Evolutionary conservation across 2,797 vertebrate genomes (phyloP).

Genomic region (Tapera naevia): DNA sequence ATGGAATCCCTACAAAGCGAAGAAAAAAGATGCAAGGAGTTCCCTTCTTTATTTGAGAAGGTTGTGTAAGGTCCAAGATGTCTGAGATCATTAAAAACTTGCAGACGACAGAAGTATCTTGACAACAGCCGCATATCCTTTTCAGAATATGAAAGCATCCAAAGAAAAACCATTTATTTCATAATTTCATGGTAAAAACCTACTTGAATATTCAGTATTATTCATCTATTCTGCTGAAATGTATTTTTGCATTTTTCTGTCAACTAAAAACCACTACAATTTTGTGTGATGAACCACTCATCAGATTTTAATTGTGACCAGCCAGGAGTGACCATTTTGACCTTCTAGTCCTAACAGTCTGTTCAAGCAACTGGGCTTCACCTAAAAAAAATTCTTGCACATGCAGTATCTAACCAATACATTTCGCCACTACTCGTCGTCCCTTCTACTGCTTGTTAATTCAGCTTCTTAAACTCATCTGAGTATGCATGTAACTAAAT

Average conservation of each 20-base stretch:
- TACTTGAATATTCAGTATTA: background rate
- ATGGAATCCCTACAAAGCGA: background rate
- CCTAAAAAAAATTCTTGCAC: background rate
- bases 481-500: background rate
- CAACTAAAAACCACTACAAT: background rate
- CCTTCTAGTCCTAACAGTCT: background rate
- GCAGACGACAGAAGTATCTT: background rate
- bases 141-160: background rate
- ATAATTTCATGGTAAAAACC: background rate
- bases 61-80: background rate
- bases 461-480: background rate
- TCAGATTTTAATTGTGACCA: background rate
- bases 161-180: background rate
- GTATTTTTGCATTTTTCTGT: background rate
- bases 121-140: background rate
- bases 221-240: background rate
- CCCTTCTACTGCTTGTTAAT: background rate
- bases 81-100: background rate
- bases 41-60: background rate
- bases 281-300: background rate
- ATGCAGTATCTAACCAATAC: background rate
- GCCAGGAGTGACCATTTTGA: background rate
- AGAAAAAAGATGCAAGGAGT: background rate
- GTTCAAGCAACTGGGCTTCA: background rate
- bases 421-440: background rate